Conservation (phyloP, 2,797 vertebrate genomes). For the Sorex maritimensis region DNA sequence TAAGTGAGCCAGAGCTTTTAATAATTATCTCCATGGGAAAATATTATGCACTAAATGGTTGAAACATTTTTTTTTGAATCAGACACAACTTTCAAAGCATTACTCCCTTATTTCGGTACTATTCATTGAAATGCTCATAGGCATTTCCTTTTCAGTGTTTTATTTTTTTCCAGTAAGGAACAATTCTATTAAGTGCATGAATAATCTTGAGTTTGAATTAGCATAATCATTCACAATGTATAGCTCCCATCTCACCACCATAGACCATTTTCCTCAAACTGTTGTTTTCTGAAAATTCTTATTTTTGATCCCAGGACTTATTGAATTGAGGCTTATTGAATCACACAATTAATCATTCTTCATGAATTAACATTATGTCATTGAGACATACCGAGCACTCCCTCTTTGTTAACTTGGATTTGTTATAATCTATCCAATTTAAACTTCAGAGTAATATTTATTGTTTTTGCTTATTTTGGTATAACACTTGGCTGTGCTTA, state of each 20-base stretch:
- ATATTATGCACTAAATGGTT: conserved; percentile 62
- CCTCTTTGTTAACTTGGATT: too few relatives aligned
- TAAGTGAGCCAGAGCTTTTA: conserved; percentile 74
- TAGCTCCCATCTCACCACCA: neutral
- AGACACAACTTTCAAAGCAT: conserved; percentile 65
- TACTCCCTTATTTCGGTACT: conserved; percentile 44
- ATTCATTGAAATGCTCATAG: conserved; percentile 63
- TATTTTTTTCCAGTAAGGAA: neutral
- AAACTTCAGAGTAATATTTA: neutral
- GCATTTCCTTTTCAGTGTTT: conserved; percentile 52
- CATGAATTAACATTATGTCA: too few relatives aligned
- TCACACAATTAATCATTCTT: too few relatives aligned
- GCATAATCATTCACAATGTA: neutral
- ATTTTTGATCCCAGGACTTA: conserved; percentile 6
- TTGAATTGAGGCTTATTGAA: neutral
- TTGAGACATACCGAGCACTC: too few relatives aligned
- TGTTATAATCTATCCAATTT: neutral
- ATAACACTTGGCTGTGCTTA: too few relatives aligned
- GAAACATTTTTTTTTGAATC: conserved; percentile 73
- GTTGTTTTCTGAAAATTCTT: conserved; percentile 8
- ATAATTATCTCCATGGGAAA: conserved; percentile 85
- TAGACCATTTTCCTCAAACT: neutral
- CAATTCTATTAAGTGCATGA: conserved; percentile 66
- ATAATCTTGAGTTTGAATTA: conserved; percentile 29
- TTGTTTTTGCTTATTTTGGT: too few relatives aligned